phyloP scores from a whole-genome alignment of 2,113 vertebrate species.

The Chloroceryle aenea region DNA sequence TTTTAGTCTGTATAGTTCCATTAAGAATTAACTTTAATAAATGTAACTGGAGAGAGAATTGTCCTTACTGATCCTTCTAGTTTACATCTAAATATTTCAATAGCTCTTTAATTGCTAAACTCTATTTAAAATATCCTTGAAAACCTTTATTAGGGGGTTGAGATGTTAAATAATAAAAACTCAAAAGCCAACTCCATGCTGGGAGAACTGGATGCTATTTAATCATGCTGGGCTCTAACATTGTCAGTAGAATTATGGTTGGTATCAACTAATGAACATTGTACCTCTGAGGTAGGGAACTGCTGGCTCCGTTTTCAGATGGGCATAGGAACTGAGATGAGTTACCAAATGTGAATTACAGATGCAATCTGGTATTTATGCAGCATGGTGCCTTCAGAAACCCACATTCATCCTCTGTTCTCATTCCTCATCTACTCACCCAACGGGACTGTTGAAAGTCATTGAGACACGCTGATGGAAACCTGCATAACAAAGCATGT shows the following conservation, averaged over 20 bases:
- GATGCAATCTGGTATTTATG: not conserved
- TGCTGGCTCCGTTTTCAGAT: not conserved
- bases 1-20: not conserved
- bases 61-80: not conserved
- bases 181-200: not conserved
- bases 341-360: conserved; percentile 10
- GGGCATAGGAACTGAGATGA: not conserved
- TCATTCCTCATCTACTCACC: not conserved
- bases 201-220: not conserved
- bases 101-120: not conserved
- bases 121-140: not conserved
- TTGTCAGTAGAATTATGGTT: rapidly evolving
- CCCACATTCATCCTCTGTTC: not conserved
- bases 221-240: not conserved
- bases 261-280: not conserved
- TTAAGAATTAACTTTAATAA: not conserved
- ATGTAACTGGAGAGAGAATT: not conserved
- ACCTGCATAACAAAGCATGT: rapidly evolving
- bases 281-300: not conserved
- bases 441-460: not conserved
- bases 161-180: not conserved
- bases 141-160: not conserved
- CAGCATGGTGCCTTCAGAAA: not conserved
- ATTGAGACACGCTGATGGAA: not conserved
- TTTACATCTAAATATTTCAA: not conserved